A percentile compares a stretch with the other conserved stretches of the same genome.
Conservation (phyloP, 1,140 invertebrate genomes). For the Conus betulinus region DNA sequence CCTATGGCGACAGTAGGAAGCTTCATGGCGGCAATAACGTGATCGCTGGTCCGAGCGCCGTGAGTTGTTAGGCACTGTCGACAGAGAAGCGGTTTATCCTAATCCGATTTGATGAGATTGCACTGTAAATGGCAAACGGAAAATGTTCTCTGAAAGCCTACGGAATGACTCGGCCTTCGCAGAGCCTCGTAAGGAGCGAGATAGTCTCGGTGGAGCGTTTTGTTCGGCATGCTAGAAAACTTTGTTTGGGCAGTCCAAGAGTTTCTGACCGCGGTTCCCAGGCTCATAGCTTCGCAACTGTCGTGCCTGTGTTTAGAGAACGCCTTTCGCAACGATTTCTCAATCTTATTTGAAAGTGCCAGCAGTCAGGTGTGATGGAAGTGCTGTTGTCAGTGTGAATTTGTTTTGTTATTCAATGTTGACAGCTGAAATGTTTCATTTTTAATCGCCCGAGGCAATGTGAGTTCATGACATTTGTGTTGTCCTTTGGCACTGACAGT, state of each 20-base stretch:
- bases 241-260: not conserved
- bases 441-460: too few relatives aligned
- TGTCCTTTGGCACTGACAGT: too few relatives aligned
- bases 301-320: not conserved
- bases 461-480: too few relatives aligned
- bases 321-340: not conserved
- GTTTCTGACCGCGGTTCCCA: too few relatives aligned
- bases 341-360: not conserved
- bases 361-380: not conserved
- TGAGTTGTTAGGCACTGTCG: constrained; percentile 3
- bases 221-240: not conserved
- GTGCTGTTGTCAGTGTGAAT: not conserved
- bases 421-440: not conserved
- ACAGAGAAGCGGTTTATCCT: constrained; percentile 2
- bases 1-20: constrained; percentile 29
- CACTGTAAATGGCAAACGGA: not conserved
- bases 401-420: not conserved
- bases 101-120: not conserved
- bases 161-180: not conserved
- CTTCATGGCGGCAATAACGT: constrained; percentile 27
- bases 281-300: not conserved
- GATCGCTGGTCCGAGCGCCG: not conserved
- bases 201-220: too few relatives aligned
- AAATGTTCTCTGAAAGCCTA: not conserved
- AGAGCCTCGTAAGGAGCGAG: not conserved